A percentile compares a stretch with the other conserved stretches of the same genome.
These are phyloP conservation scores for Drosophila triauraria DNA, from an alignment of 1,140 invertebrate genomes.

Conservation along the genomic window DNA sequence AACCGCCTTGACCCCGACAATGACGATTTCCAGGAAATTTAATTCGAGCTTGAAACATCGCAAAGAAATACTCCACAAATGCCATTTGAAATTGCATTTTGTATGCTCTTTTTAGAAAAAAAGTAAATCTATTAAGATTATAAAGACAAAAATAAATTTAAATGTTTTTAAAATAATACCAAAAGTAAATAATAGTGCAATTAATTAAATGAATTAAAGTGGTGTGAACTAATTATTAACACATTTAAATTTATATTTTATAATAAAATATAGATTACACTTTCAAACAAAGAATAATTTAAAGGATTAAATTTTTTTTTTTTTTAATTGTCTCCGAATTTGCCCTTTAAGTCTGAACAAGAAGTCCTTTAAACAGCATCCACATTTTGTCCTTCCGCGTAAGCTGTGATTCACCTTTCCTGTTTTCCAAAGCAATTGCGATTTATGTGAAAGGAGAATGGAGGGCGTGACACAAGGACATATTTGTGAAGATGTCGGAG, in stretches of 20 bases:
- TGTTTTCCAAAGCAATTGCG: constrained; percentile 35
- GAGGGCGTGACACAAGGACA: background rate
- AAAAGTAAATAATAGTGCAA: too few relatives aligned
- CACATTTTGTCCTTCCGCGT: background rate
- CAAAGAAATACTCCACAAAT: background rate
- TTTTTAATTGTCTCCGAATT: background rate
- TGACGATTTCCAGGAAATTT: constrained; percentile 37
- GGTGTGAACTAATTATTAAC: too few relatives aligned
- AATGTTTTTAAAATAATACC: too few relatives aligned
- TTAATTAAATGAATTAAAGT: too few relatives aligned
- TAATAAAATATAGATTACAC: too few relatives aligned
- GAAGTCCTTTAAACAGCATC: constrained; percentile 1
- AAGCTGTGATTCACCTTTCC: constrained; percentile 13
- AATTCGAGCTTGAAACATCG: constrained; percentile 28
- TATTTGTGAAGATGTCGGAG: constrained; percentile 15
- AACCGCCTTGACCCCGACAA: constrained; percentile 52
- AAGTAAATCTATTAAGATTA: background rate
- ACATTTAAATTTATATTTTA: too few relatives aligned
- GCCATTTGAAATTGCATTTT: constrained; percentile 1
- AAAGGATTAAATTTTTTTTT: too few relatives aligned
- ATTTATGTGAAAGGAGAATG: constrained; percentile 41
- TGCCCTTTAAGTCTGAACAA: background rate
- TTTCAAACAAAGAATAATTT: too few relatives aligned
- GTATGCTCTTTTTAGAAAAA: background rate
- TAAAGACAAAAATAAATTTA: background rate